These are phyloP conservation scores for Metridium senile DNA, from an alignment of 92 coral and sea anemone genomes.

Conservation along the genomic window DNA sequence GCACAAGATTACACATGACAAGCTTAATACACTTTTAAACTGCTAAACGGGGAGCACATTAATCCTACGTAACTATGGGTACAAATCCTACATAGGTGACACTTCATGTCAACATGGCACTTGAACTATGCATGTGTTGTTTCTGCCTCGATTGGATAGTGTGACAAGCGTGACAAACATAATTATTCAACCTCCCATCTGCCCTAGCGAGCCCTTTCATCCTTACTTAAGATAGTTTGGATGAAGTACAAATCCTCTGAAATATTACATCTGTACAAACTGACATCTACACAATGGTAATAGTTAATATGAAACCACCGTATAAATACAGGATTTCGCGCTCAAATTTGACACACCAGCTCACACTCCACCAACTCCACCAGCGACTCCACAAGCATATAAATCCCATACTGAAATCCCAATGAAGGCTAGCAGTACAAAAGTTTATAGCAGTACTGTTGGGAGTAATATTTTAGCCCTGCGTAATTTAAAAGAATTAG, in stretches of 20 bases:
- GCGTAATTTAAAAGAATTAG: not conserved
- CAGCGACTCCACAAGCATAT: not conserved
- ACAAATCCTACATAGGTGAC: no score
- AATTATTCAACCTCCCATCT: not conserved
- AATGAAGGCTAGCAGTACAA: not conserved
- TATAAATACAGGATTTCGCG: not conserved
- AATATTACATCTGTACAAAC: not conserved
- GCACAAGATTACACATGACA: no score
- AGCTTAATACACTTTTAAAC: not conserved
- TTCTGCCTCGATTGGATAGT: no score
- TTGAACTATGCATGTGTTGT: no score
- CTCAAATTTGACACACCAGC: not conserved
- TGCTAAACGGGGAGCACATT: not conserved
- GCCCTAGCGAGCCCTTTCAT: not conserved
- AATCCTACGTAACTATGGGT: not conserved
- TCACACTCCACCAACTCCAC: not conserved
- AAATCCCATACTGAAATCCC: not conserved
- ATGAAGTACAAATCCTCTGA: not conserved
- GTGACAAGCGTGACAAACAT: not conserved
- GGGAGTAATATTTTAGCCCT: not conserved
- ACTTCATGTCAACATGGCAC: no score
- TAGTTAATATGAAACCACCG: not conserved
- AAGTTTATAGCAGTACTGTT: not conserved
- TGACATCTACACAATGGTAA: not conserved
- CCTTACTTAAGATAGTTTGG: no score